Conservation (phyloP, 2,113 vertebrate genomes). For the Acrocephalus arundinaceus region DNA sequence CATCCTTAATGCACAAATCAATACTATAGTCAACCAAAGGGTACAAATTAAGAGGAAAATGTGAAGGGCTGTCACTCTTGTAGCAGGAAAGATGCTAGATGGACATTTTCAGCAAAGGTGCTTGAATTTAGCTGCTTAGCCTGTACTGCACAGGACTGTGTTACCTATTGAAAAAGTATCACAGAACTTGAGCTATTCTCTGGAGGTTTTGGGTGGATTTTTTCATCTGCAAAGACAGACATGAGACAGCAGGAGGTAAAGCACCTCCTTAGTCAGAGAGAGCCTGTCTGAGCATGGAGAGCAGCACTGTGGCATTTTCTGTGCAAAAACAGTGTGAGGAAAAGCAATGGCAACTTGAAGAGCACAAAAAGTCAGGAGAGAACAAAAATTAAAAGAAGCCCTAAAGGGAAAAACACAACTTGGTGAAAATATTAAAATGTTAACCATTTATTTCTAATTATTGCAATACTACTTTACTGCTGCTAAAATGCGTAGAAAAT, state of each 20-base stretch:
- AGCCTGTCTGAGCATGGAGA: background rate
- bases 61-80: constrained; percentile 19
- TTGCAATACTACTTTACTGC: background rate
- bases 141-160: background rate
- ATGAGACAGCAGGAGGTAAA: background rate
- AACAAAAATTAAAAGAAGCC: background rate
- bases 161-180: background rate
- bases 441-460: background rate
- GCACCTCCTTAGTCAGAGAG: background rate
- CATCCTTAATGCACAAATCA: constrained; percentile 48
- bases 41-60: constrained; percentile 39
- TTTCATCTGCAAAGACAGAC: background rate
- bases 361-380: background rate
- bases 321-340: background rate
- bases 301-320: accelerated
- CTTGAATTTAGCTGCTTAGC: background rate
- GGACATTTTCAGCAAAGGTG: background rate
- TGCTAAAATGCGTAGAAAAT: background rate
- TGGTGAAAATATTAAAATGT: background rate
- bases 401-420: background rate
- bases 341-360: background rate
- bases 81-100: background rate
- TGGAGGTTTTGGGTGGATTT: background rate
- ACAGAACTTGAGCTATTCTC: background rate
- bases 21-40: constrained; percentile 23